Conservation (phyloP, 2,888 invertebrate species). For the Alcis repandata region DNA sequence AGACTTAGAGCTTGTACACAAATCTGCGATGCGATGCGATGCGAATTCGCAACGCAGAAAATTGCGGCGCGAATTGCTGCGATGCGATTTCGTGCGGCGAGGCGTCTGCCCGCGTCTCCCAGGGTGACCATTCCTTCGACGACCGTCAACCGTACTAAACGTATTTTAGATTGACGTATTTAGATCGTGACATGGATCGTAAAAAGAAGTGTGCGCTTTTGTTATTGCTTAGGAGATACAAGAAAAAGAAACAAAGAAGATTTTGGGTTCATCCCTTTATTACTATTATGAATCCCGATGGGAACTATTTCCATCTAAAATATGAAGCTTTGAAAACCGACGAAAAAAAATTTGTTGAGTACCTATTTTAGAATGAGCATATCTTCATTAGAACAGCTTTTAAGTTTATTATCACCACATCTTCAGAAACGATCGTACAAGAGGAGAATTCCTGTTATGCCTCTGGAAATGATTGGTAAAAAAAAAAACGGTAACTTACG, state of each 20-base stretch:
- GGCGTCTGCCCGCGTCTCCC: not conserved
- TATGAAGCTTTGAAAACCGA: slow-evolving; percentile 38
- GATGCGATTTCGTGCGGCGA: not conserved
- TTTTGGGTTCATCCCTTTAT: slow-evolving; percentile 49
- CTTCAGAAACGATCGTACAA: slow-evolving; percentile 52
- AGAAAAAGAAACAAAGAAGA: not conserved
- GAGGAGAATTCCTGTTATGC: slow-evolving; percentile 52
- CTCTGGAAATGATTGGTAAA: slow-evolving; percentile 55
- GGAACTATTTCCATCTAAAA: slow-evolving; percentile 45
- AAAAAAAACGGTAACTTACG: no score
- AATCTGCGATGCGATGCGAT: not conserved
- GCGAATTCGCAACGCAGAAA: not conserved
- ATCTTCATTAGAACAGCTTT: slow-evolving; percentile 48
- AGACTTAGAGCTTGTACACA: not conserved
- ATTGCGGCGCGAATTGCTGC: not conserved
- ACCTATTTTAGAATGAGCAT: slow-evolving; percentile 53
- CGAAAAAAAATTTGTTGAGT: slow-evolving; percentile 45
- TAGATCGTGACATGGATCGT: not conserved
- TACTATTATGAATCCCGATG: slow-evolving; percentile 46
- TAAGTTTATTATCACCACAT: slow-evolving; percentile 48
- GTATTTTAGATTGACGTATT: not conserved
- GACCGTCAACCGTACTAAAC: not conserved
- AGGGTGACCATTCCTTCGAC: slow-evolving; percentile 1
- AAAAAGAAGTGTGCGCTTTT: not conserved
- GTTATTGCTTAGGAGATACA: not conserved